A percentile compares a stretch with the other conserved stretches of the same genome.
Conservation (phyloP, 1,140 invertebrate species). For the Arion vulgaris region DNA sequence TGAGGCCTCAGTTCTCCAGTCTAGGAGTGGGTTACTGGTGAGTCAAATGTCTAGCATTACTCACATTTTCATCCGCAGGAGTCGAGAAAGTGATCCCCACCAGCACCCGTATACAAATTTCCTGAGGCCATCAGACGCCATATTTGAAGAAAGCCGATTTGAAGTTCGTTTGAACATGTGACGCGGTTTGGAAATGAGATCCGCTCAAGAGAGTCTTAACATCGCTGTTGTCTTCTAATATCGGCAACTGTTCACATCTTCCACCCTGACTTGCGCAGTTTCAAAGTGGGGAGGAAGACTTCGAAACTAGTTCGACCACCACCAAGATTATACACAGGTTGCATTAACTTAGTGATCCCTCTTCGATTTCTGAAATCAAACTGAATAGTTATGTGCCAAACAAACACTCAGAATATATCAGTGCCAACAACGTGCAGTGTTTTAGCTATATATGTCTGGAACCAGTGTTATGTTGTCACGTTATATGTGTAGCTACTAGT, state of each 20-base stretch:
- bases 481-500: too few relatives aligned
- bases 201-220: not conserved
- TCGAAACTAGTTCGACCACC: too few relatives aligned
- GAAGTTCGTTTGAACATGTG: not conserved
- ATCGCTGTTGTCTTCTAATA: not conserved
- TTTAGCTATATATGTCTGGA: too few relatives aligned
- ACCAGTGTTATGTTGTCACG: too few relatives aligned
- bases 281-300: too few relatives aligned
- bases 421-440: too few relatives aligned
- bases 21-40: not conserved
- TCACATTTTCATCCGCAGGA: not conserved
- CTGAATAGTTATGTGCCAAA: too few relatives aligned
- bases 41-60: conserved; percentile 24
- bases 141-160: not conserved
- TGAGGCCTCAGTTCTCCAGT: not conserved
- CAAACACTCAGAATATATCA: too few relatives aligned
- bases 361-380: too few relatives aligned
- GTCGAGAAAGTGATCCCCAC: not conserved
- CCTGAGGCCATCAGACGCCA: conserved; percentile 12
- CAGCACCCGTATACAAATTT: not conserved
- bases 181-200: not conserved
- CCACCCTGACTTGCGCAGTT: too few relatives aligned
- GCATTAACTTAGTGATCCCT: too few relatives aligned
- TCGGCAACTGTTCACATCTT: not conserved
- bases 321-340: too few relatives aligned